Conservation (phyloP, 92 coral and sea anemone species). For the Pocillopora meandrina region DNA sequence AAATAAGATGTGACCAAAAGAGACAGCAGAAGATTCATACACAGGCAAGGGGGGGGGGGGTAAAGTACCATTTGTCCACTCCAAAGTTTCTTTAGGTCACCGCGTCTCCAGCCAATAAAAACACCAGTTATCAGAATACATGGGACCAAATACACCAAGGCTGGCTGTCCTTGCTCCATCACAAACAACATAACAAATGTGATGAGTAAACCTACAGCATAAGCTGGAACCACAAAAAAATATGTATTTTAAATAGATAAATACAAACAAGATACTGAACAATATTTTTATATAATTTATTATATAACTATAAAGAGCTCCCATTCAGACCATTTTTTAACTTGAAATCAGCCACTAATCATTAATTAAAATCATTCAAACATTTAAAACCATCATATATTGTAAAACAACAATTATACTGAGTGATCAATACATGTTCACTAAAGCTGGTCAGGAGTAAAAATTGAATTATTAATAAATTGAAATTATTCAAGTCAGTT, state of each 20-base stretch:
- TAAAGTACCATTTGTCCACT: constrained; percentile 86
- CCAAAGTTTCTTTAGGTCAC: constrained; percentile 89
- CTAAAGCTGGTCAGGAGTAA: too few relatives aligned
- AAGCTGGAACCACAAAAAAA: constrained; percentile 63
- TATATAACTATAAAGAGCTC: too few relatives aligned
- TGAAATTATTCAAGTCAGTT: too few relatives aligned
- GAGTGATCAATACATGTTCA: neutral
- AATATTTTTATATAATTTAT: too few relatives aligned
- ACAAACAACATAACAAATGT: constrained; percentile 90
- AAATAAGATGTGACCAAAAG: neutral
- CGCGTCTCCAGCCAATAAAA: constrained; percentile 73
- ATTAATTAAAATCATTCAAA: neutral
- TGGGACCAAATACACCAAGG: constrained; percentile 90
- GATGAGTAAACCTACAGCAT: constrained; percentile 87
- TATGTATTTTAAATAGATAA: too few relatives aligned
- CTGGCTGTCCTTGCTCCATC: constrained; percentile 97
- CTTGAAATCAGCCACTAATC: neutral
- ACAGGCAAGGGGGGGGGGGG: constrained; percentile 14
- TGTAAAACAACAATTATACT: neutral
- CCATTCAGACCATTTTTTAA: too few relatives aligned
- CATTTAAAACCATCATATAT: neutral
- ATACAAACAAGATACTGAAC: too few relatives aligned
- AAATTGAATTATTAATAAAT: too few relatives aligned
- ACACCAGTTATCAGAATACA: constrained; percentile 80
- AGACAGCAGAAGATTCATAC: constrained; percentile 27